A percentile compares a stretch with the other conserved stretches of the same genome.
phyloP scores from a whole-genome alignment of 2,888 invertebrate species.

The Clusia tigrina region DNA sequence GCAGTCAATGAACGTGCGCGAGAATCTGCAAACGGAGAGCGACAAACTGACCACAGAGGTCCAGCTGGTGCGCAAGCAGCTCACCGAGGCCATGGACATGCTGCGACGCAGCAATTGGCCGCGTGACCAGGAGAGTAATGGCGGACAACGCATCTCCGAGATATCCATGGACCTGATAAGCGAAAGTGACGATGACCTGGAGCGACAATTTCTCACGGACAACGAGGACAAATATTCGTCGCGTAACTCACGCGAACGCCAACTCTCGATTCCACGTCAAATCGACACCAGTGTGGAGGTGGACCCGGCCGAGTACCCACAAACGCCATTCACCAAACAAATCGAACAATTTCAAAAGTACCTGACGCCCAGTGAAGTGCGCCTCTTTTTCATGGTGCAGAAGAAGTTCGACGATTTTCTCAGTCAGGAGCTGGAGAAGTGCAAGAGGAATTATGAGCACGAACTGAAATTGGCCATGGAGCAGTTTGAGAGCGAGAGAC shows the following conservation, averaged over 20 bases:
- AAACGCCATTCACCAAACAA: conserved; percentile 57
- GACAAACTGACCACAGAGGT: conserved; percentile 71
- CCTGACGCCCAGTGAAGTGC: conserved; percentile 59
- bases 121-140: conserved; percentile 58
- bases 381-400: conserved; percentile 64
- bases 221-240: conserved; percentile 56
- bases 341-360: conserved; percentile 62
- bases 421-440: conserved; percentile 67
- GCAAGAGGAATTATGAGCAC: conserved; percentile 58
- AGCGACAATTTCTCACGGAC: conserved; percentile 58
- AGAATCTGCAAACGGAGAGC: conserved; percentile 70
- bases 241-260: conserved; percentile 58
- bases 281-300: conserved; percentile 24
- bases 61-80: conserved; percentile 65
- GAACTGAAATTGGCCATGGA: conserved; percentile 58
- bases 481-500: conserved; percentile 69
- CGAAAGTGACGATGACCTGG: conserved; percentile 62
- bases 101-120: conserved; percentile 55
- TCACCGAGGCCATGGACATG: conserved; percentile 64
- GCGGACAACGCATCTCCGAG: conserved; percentile 62
- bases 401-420: conserved; percentile 69
- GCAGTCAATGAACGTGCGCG: conserved; percentile 71
- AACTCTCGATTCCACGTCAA: conserved; percentile 49
- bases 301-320: conserved; percentile 29
- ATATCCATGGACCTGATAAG: conserved; percentile 64